Evolutionary conservation across 2,888 invertebrate species (phyloP).

Genomic region (Dusona sp.): DNA sequence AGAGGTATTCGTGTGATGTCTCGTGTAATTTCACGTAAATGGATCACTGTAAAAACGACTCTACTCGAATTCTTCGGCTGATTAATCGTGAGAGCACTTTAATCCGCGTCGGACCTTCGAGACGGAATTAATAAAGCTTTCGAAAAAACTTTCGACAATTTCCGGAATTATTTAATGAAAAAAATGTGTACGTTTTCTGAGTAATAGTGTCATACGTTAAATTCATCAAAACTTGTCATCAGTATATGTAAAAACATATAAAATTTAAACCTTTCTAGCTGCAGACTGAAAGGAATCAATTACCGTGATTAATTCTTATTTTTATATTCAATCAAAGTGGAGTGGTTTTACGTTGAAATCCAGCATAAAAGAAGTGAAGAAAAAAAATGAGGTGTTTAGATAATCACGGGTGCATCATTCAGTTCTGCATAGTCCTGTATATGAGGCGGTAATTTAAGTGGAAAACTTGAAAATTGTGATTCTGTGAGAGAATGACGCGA

Average conservation of each 20-base stretch:
- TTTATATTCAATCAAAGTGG: neutral
- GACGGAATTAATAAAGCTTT: neutral
- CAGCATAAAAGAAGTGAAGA: no score
- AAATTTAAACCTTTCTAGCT: neutral
- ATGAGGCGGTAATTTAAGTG: neutral
- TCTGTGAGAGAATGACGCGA: slow-evolving; percentile 9
- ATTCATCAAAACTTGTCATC: neutral
- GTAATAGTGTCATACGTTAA: neutral
- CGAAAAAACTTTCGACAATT: neutral
- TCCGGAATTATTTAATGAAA: neutral
- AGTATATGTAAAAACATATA: neutral
- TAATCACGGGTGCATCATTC: neutral
- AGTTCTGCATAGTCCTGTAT: neutral
- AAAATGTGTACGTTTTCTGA: neutral
- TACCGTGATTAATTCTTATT: neutral
- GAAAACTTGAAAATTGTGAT: slow-evolving; percentile 26
- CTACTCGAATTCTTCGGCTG: neutral
- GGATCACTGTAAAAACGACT: neutral
- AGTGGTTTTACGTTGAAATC: neutral
- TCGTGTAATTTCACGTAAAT: neutral
- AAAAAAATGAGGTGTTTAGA: neutral
- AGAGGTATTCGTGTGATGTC: neutral
- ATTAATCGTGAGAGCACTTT: neutral
- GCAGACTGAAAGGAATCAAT: neutral
- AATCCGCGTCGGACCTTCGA: neutral